Percentiles rank a stretch among this genome's conserved stretches.
These are phyloP conservation scores for Spodoptera picta DNA, from an alignment of 2,888 invertebrate genomes.

Conservation along the genomic window DNA sequence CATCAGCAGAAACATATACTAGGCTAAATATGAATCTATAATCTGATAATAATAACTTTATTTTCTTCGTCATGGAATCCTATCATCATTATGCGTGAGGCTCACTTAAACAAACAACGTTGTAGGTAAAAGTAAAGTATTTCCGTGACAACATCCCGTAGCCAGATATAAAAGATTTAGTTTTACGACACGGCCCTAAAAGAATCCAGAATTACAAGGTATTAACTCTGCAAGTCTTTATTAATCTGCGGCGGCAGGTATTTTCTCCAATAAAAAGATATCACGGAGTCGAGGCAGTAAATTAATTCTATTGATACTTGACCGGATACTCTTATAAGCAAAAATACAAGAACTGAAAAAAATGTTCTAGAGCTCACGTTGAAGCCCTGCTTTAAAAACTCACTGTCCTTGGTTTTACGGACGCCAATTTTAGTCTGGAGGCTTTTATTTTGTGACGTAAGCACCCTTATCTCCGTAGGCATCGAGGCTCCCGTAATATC, in stretches of 20 bases:
- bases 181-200: slow-evolving; percentile 15
- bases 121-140: slow-evolving; percentile 6
- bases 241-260: slow-evolving; percentile 24
- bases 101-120: not conserved
- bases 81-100: not conserved
- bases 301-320: slow-evolving; percentile 37
- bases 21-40: no score
- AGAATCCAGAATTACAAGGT: slow-evolving; percentile 4
- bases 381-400: slow-evolving; percentile 33
- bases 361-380: slow-evolving; percentile 12
- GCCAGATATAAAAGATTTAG: slow-evolving; percentile 20
- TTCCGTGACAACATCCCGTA: slow-evolving; percentile 1
- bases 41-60: no score
- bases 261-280: slow-evolving; percentile 16
- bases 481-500: slow-evolving; percentile 38
- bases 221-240: slow-evolving; percentile 23
- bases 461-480: slow-evolving; percentile 44
- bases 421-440: slow-evolving; percentile 42
- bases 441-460: slow-evolving; percentile 53
- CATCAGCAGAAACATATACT: no score
- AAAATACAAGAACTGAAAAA: slow-evolving; percentile 25
- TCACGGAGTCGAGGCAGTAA: slow-evolving; percentile 20
- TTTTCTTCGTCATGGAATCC: no score
- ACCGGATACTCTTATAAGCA: slow-evolving; percentile 23
- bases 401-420: slow-evolving; percentile 37